Evolutionary conservation across 1,140 invertebrate genomes (phyloP), one percentile per base, ranked within the genome.

Genomic region (Caenorhabditis inopinata): DNA sequence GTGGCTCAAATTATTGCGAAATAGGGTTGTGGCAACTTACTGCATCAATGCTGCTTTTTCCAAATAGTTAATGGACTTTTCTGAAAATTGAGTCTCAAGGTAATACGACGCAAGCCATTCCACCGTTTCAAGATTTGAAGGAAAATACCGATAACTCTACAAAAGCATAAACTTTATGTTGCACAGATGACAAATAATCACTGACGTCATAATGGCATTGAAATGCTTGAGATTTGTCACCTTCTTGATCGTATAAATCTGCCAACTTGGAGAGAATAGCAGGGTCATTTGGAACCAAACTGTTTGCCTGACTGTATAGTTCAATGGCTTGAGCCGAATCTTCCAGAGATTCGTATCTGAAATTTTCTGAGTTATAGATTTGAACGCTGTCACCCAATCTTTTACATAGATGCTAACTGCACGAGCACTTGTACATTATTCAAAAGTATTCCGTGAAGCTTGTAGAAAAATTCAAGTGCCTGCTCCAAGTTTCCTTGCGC

Each of bases 21-120:
- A 18, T 16, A 18, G 1, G 11, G 12, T 9, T n/a, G 1, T 21
- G 2, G 32, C 0, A 4, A 89, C 91, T 90, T 87, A 92, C 91
- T 95, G 93, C 85, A 95, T 92, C n/a, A 94, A 90, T 6, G 94
- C 92, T 0, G 95, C 95, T 87, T 93, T 92, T 89, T 96, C 93
- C 88, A 96, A 96, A 89, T 94, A 96, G 25, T 90, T 91, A 47
- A 96, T 91, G 4, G 95, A 94, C 90, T 95, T 95, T 88, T 97
- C 95, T 47, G 93, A 92, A 85, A 93, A 92, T 90, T 95, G 93
- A 85, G 95, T 92, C 85, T 95, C 94, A 76, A 96, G 93, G 85
- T 94, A 95, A 89, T 96, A 96, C 0, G 94, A 93, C 49, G 94
- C 94, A 29, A 97, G 91, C 92, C 95, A 97, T 87, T 95, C 93